Evolutionary conservation across 2,888 invertebrate species (phyloP).

Genomic region (Hofmannophila pseudospretella): DNA sequence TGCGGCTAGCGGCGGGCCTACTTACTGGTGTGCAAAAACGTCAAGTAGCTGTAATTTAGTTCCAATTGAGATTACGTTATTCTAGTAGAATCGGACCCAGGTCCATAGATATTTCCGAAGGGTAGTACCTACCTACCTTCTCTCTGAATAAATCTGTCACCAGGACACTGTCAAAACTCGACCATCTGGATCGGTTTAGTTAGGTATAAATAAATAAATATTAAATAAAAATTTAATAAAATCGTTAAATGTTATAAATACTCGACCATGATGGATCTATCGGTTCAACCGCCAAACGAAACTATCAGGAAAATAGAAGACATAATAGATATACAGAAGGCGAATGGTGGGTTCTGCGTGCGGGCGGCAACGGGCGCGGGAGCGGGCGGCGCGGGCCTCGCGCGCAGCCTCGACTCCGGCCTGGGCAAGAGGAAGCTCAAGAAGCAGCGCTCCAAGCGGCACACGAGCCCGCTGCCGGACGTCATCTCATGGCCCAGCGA

Average conservation of each 20-base stretch:
- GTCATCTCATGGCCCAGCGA: slow-evolving; percentile 75
- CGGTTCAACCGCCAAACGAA: slow-evolving; percentile 29
- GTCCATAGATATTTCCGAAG: too few species aligned
- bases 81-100: too few species aligned
- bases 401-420: slow-evolving; percentile 7
- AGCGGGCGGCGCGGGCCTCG: slow-evolving; percentile 12
- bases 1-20: too few species aligned
- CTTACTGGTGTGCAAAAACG: too few species aligned
- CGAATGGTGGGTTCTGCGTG: slow-evolving; percentile 53
- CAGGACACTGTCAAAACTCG: slow-evolving; percentile 25
- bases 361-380: slow-evolving; percentile 42
- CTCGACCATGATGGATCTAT: slow-evolving; percentile 39
- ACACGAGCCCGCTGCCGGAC: slow-evolving; percentile 43
- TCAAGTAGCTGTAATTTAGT: too few species aligned
- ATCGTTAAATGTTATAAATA: slow-evolving; percentile 22
- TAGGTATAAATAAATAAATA: slow-evolving; percentile 1
- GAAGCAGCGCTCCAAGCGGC: slow-evolving; percentile 35
- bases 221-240: slow-evolving; percentile 38
- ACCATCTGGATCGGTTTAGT: slow-evolving; percentile 31
- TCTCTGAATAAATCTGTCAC: too few species aligned
- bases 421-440: slow-evolving; percentile 39
- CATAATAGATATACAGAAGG: slow-evolving; percentile 65
- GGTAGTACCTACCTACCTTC: too few species aligned
- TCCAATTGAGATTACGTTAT: too few species aligned
- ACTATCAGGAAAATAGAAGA: slow-evolving; percentile 64